Conservation (phyloP, 2,797 vertebrate species). For the Lemur catta region DNA sequence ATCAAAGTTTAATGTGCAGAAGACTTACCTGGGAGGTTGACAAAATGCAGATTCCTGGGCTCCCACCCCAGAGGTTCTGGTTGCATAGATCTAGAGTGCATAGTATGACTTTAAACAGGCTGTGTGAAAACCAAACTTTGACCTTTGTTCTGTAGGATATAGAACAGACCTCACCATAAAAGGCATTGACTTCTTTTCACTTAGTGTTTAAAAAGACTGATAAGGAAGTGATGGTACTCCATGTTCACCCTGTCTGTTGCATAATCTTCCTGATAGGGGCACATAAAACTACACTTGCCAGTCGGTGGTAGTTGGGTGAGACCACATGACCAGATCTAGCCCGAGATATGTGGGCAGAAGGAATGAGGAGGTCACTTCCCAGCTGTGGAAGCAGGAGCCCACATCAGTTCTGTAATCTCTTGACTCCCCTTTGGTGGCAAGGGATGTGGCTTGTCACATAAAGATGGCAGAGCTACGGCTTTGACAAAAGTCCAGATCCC, state of each 20-base stretch:
- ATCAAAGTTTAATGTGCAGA: not conserved
- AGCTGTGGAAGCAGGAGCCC: not conserved
- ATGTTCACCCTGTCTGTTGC: not conserved
- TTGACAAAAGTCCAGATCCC: not conserved
- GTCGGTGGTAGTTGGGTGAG: not conserved
- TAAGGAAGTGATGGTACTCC: not conserved
- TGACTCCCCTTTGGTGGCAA: not conserved
- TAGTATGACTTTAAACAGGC: not conserved
- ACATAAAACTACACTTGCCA: not conserved
- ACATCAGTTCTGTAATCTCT: not conserved
- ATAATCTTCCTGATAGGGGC: not conserved
- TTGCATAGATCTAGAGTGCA: not conserved
- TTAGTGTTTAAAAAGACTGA: not conserved
- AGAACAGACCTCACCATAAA: not conserved
- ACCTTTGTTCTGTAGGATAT: not conserved
- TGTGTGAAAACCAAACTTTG: not conserved
- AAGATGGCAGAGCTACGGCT: not conserved
- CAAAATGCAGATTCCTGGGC: not conserved
- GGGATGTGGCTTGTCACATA: accelerated
- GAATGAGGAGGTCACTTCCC: not conserved
- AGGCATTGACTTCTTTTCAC: not conserved
- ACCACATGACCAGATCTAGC: not conserved
- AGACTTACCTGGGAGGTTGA: not conserved
- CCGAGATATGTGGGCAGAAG: not conserved
- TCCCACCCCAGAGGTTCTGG: not conserved